Conservation (phyloP, 2,888 invertebrate genomes). For the Caenorhabditis sp. region DNA sequence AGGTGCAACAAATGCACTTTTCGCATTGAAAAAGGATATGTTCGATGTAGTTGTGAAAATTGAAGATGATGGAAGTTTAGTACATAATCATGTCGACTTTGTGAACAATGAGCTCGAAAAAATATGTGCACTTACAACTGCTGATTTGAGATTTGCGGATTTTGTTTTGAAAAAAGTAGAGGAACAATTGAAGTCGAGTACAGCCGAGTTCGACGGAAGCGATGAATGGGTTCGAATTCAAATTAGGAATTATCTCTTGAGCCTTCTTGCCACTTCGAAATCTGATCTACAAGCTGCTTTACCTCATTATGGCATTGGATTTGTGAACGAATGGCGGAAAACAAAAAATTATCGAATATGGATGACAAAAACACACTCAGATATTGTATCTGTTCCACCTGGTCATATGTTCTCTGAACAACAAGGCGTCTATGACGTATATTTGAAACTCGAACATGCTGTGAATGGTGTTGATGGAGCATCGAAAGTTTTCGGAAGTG, state of each 20-base stretch:
- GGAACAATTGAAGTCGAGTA: constrained; percentile 71
- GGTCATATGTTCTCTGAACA: constrained; percentile 92
- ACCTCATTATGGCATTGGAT: constrained; percentile 82
- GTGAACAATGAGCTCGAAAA: constrained; percentile 78
- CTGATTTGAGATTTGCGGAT: constrained; percentile 93
- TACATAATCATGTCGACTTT: constrained; percentile 78
- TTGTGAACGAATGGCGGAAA: constrained; percentile 84
- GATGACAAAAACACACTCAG: constrained; percentile 72
- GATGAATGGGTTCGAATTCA: constrained; percentile 96
- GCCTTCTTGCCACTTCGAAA: constrained; percentile 71
- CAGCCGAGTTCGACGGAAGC: constrained; percentile 83
- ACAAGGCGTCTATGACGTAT: constrained; percentile 91
- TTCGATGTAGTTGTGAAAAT: constrained; percentile 88
- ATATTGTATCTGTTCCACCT: constrained; percentile 41
- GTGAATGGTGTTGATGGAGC: constrained; percentile 60
- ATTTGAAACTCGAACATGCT: constrained; percentile 61
- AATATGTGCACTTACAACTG: constrained; percentile 86
- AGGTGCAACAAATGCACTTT: constrained; percentile 97
- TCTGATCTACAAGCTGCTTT: constrained; percentile 42
- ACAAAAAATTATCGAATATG: constrained; percentile 88
- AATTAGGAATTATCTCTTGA: constrained; percentile 76
- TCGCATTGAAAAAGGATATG: constrained; percentile 90
- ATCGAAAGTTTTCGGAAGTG: constrained; percentile 53
- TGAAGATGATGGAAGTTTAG: constrained; percentile 82
- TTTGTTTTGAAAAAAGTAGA: constrained; percentile 79